Base-by-base conservation (phyloP, 2,888 invertebrate genomes). In the Ochropacha duplaris region DNA sequence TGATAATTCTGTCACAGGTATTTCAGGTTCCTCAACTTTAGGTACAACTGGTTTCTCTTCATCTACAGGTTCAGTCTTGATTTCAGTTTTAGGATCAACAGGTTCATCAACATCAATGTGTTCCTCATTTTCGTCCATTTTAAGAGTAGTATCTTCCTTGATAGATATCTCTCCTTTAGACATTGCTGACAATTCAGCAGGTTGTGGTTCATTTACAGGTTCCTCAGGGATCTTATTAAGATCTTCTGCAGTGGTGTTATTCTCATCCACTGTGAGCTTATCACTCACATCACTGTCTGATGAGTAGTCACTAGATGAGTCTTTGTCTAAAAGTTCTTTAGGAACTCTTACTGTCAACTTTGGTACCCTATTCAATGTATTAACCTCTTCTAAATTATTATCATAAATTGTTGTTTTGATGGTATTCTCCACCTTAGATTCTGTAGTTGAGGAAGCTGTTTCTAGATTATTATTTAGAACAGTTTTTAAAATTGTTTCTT, bases 261-360 rank as follows among this genome's bases (percentile, higher is more conserved):
- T 82, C 63, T 94, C 94, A 79, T 94, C 94, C 75, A 94, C 92
- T 51, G 94, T 94, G 59, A 94, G 79, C 80, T 94, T 94, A 63
- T 94, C 94, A 85, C 94, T 94, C 57, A 90, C 90, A 79, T 94
- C 94, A 86, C 94, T 94, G 64, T 94, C 94, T 61, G 91, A 92
- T 62, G 93, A 92, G 69, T 91, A 90, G 70, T 93, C 93, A 83
- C 89, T 92, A 28, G 93, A 93, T 56, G 93, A 92, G 75, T 91
- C 89, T 77, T 91, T 93, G 68, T 93, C 93, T 61, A 91, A 78
- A 61, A 94, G 94, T 73, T 94, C 94, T 80, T 94, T 94, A 51
- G 95, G 94, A 67, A 95, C 93, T 81, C 95, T 94, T 24, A 96
- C 90, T 66, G 95, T 96, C 57, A 96, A 87, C 84, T 96, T 96